A percentile compares a stretch with the other conserved stretches of the same genome.
phyloP scores from a whole-genome alignment of 2,113 vertebrate genomes.

The Eonycteris spelaea region DNA sequence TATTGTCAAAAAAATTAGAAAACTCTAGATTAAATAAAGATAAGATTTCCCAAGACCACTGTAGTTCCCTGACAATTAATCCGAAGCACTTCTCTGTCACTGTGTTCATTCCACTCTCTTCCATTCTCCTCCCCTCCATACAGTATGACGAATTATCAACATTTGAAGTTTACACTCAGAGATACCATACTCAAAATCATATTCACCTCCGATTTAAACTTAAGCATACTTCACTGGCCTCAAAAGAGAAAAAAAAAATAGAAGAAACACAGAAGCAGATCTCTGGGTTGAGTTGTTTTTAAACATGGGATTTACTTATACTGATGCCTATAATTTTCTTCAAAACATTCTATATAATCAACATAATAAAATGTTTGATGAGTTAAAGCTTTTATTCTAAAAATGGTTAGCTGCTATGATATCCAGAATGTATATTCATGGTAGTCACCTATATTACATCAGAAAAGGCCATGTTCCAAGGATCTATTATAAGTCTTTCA shows the following conservation, averaged over 20 bases:
- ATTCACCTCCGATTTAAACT: not conserved
- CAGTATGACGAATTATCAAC: not conserved
- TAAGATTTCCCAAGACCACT: not conserved
- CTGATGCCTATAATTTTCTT: constrained; percentile 2
- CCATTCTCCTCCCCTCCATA: not conserved
- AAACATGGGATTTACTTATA: not conserved
- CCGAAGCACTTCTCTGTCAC: not conserved
- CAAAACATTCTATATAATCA: constrained; percentile 9
- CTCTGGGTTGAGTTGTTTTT: not conserved
- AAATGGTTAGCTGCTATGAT: not conserved
- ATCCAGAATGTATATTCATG: not conserved
- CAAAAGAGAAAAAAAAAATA: not conserved
- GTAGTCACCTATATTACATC: not conserved
- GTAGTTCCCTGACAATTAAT: not conserved
- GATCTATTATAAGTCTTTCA: not conserved
- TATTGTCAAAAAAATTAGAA: not conserved
- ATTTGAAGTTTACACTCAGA: not conserved
- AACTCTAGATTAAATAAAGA: not conserved
- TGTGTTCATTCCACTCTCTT: not conserved
- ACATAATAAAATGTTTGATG: not conserved
- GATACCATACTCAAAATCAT: not conserved
- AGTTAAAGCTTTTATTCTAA: constrained; percentile 29
- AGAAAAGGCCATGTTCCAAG: not conserved
- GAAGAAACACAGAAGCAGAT: not conserved
- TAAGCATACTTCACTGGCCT: not conserved